These are phyloP conservation scores for Galendromus occidentalis DNA, from an alignment of 1,140 invertebrate genomes.

Conservation along the genomic window DNA sequence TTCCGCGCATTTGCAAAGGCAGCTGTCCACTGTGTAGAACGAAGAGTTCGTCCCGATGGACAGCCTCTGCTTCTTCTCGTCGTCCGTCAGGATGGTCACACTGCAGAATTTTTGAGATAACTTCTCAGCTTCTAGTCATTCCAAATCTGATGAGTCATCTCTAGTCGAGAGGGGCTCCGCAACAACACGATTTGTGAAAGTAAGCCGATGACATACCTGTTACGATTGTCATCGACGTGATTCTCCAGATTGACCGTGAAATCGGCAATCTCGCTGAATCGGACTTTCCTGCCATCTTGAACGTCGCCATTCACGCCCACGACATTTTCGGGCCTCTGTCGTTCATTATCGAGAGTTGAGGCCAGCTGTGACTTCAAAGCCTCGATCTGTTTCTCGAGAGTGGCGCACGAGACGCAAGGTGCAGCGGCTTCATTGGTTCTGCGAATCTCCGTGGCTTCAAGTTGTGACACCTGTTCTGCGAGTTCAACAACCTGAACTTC, in stretches of 20 bases:
- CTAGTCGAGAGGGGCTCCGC: too few species aligned
- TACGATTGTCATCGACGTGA: neutral
- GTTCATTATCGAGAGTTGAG: neutral
- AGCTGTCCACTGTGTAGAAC: neutral
- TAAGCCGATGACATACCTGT: neutral
- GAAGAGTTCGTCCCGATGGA: neutral
- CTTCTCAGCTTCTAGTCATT: too few species aligned
- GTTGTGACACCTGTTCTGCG: neutral
- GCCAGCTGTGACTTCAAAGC: neutral
- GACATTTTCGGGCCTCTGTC: neutral
- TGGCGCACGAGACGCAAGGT: neutral
- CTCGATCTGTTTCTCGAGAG: neutral
- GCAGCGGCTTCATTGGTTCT: neutral
- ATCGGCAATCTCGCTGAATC: neutral
- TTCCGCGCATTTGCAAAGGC: neutral
- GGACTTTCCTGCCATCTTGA: neutral
- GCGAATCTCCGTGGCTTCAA: neutral
- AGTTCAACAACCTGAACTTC: neutral
- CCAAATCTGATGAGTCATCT: too few species aligned
- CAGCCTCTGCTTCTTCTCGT: neutral
- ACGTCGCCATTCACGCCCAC: neutral
- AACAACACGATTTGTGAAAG: too few species aligned
- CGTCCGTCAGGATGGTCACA: constrained; percentile 4
- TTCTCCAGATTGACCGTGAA: neutral
- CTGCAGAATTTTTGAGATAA: too few species aligned